Percentiles rank a stretch among this genome's conserved stretches.
Conservation (phyloP, 2,797 vertebrate species). For the Simalia tracyae region DNA sequence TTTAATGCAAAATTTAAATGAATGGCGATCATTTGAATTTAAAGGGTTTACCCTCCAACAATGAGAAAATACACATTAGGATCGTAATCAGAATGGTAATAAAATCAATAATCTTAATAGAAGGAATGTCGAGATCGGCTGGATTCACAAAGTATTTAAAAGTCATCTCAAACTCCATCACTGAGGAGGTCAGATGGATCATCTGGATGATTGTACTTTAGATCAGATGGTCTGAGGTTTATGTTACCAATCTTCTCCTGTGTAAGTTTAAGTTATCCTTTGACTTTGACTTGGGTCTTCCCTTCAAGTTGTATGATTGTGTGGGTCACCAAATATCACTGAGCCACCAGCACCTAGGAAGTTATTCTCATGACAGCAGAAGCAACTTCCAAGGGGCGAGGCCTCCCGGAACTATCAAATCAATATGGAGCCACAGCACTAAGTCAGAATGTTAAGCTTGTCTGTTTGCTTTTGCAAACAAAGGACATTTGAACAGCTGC, state of each 20-base stretch:
- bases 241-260: background rate
- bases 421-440: conserved; percentile 1
- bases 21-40: background rate
- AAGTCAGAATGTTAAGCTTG: conserved; percentile 9
- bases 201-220: background rate
- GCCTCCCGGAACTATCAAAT: conserved; percentile 12
- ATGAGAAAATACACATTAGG: background rate
- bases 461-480: conserved; percentile 3
- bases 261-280: background rate
- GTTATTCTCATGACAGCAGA: background rate
- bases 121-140: background rate
- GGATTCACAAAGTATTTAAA: background rate
- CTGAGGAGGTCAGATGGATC: background rate
- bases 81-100: background rate
- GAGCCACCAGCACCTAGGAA: background rate
- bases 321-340: background rate
- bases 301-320: background rate
- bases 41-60: background rate
- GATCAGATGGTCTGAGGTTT: background rate
- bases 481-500: conserved; percentile 26
- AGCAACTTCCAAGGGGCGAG: background rate
- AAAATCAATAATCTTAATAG: background rate
- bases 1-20: background rate
- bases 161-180: background rate
- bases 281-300: background rate